Evolutionary conservation across 2,888 invertebrate species (phyloP), one percentile per base, ranked within the genome.

Genomic region (Lacanobia wlatinum): DNA sequence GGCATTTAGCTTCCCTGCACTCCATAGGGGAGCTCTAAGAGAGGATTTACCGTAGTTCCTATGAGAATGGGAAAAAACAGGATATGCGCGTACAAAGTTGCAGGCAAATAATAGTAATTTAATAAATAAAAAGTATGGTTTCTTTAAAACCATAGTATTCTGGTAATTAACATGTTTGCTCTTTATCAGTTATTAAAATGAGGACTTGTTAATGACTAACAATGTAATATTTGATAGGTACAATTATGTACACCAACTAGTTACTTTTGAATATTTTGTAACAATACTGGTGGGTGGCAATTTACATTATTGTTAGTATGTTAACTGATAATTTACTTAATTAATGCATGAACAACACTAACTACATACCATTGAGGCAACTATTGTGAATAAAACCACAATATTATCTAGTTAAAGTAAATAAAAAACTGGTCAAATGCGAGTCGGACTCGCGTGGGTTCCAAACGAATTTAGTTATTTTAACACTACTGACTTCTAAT

Each of bases 261-360:
- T n/a, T n/a, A n/a, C 10, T 5, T 64, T 64, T 0, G 46, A 53
- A 68, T 48, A 48, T 69, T 38, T 61, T 46, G 48, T 18, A 23
- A 73, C 59, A 73, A 66, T 55, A 40, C 40, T 18, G 56, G 64
- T 53, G 58, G 23, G 46, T 66, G 40, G 21, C 21, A 67, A 62
- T 82, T 71, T 53, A 55, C 65, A 70, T 55, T 61, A 69, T 28
- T 52, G 21, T 53, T 18, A 52, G 38, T 62, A 28, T 65, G 68
- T 12, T 73, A 74, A 70, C 58, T 34, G 68, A 16, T 73, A 74
- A 72, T 61, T 28, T 46, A 59, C 23, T 38, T 65, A 40, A 43
- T 60, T 46, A 70, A 59, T 46, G 16, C 43, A 55, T 53, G 28
- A 64, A 62, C 40, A 43, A 63, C 6, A 46, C 38, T 64, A 61